phyloP scores from a whole-genome alignment of 1,140 invertebrate species.

The Drosophila repletoides region DNA sequence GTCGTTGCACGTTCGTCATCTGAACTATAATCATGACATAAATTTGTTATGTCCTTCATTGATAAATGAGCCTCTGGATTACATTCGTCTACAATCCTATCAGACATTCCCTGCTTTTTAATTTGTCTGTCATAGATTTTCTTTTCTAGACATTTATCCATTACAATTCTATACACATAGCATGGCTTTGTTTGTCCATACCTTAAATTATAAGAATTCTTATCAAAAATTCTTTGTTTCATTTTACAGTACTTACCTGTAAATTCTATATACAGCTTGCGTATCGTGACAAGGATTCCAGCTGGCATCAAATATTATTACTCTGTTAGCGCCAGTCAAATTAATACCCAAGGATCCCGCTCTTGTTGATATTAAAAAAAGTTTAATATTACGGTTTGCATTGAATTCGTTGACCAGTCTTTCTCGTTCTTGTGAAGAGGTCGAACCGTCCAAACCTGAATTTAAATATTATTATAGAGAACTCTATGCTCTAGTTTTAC shows the following conservation, averaged over 20 bases:
- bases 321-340: constrained; percentile 97
- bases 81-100: constrained; percentile 98
- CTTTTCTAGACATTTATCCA: constrained; percentile 98
- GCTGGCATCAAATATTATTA: constrained; percentile 98
- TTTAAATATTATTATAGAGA: background rate
- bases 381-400: constrained; percentile 91
- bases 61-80: constrained; percentile 98
- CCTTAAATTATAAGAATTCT: constrained; percentile 20
- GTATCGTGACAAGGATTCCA: constrained; percentile 99
- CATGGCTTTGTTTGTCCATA: constrained; percentile 97
- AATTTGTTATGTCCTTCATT: constrained; percentile 96
- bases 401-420: constrained; percentile 99
- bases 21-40: constrained; percentile 96
- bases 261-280: constrained; percentile 98
- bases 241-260: constrained; percentile 85
- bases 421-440: constrained; percentile 95
- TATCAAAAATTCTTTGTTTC: background rate
- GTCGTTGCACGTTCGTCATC: constrained; percentile 84
- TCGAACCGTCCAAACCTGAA: constrained; percentile 95
- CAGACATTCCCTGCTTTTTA: constrained; percentile 98
- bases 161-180: constrained; percentile 97
- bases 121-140: constrained; percentile 99
- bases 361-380: constrained; percentile 98
- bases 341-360: constrained; percentile 99
- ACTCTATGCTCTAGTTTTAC: too few species aligned